Evolutionary conservation across 2,113 vertebrate species (phyloP).

Genomic region (Petrocephalus zakoni): DNA sequence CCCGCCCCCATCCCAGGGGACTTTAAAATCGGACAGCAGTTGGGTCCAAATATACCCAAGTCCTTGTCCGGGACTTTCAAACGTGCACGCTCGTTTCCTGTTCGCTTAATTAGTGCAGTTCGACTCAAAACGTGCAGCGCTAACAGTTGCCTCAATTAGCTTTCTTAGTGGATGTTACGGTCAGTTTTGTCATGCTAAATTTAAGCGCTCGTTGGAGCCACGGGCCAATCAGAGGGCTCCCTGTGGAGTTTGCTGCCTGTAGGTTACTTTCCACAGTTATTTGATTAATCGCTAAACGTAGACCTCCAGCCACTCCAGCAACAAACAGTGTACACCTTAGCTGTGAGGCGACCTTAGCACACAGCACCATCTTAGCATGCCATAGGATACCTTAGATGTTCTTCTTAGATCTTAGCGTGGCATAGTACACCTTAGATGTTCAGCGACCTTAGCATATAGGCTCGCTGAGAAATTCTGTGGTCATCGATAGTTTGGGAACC

Average conservation of each 20-base stretch:
- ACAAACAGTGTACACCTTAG: neutral
- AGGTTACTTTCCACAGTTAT: neutral
- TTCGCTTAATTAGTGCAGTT: neutral
- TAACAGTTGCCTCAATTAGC: neutral
- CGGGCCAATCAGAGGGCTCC: neutral
- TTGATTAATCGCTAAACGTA: neutral
- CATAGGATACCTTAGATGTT: neutral
- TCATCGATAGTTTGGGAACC: neutral
- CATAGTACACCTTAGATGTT: neutral
- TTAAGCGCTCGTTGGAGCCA: neutral
- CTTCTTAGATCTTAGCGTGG: neutral
- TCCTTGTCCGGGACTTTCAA: neutral
- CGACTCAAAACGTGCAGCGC: constrained; percentile 3
- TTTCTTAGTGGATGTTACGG: neutral
- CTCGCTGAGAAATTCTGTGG: neutral
- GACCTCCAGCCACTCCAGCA: neutral
- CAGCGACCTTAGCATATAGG: neutral
- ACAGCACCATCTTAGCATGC: neutral
- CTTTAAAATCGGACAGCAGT: neutral
- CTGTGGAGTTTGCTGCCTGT: neutral
- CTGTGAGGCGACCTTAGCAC: neutral
- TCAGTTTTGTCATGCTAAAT: constrained; percentile 11
- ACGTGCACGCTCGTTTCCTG: neutral
- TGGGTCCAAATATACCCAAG: neutral
- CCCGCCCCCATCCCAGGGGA: neutral